phyloP scores from a whole-genome alignment of 1,140 invertebrate genomes.

The Drosophila oshimai region DNA sequence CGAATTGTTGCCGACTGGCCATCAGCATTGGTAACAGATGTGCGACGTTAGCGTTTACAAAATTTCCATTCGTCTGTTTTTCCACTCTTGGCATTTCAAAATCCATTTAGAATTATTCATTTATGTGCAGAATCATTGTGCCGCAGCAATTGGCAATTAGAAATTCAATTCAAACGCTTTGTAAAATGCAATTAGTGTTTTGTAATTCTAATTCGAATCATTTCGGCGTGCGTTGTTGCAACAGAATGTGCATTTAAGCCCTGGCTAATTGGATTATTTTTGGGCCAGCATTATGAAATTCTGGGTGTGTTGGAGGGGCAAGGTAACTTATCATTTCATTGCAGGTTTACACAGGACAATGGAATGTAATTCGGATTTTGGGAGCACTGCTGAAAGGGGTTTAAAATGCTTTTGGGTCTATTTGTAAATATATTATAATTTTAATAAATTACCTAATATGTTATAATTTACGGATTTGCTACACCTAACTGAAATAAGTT shows the following conservation, averaged over 20 bases:
- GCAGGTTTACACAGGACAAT: background rate
- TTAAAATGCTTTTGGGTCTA: background rate
- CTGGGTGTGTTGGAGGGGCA: background rate
- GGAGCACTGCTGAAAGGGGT: background rate
- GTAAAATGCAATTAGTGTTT: conserved; percentile 72
- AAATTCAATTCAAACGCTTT: conserved; percentile 72
- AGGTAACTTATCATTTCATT: conserved; percentile 12
- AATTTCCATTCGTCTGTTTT: conserved; percentile 15
- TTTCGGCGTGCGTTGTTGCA: conserved; percentile 16
- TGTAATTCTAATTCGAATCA: conserved; percentile 61
- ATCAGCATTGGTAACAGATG: conserved; percentile 25
- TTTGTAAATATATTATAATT: too few relatives aligned
- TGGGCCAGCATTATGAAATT: conserved; percentile 15
- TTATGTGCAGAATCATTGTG: conserved; percentile 55
- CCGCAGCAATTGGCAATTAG: conserved; percentile 55
- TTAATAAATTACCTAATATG: too few relatives aligned
- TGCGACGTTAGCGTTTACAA: background rate
- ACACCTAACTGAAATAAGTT: too few relatives aligned
- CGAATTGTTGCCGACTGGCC: background rate
- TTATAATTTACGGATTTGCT: too few relatives aligned
- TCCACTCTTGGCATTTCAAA: conserved; percentile 23
- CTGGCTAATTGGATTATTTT: conserved; percentile 57
- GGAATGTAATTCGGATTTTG: conserved; percentile 4
- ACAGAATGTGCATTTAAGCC: conserved; percentile 34
- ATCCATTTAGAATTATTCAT: conserved; percentile 47